phyloP scores from a whole-genome alignment of 2,113 vertebrate species.

The Taurulus bubalis region DNA sequence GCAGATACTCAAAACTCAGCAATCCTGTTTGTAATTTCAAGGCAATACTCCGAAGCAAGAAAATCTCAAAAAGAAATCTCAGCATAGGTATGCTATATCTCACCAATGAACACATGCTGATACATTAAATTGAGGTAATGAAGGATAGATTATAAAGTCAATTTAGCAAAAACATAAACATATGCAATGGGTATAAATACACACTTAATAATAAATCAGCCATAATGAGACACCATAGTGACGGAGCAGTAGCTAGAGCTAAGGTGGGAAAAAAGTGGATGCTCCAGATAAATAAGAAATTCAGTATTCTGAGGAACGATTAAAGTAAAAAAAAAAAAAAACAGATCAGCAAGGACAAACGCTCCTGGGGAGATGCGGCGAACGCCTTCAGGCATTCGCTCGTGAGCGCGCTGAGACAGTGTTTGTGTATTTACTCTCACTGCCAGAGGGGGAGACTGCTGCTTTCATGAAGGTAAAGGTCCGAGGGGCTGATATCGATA shows the following conservation, averaged over 20 bases:
- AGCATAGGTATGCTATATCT: slow-evolving; percentile 10
- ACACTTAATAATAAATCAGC: neutral
- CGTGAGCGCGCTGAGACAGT: neutral
- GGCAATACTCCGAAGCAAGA: slow-evolving; percentile 28
- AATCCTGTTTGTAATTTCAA: slow-evolving; percentile 57
- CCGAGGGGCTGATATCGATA: slow-evolving; percentile 1
- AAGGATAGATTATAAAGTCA: neutral
- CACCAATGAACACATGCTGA: slow-evolving; percentile 3
- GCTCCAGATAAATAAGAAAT: neutral
- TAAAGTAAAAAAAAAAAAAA: neutral
- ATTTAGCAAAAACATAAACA: neutral
- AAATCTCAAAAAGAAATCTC: slow-evolving; percentile 35
- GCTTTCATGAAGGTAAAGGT: neutral
- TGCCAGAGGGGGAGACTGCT: neutral
- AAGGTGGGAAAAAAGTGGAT: neutral
- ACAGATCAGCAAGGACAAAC: neutral
- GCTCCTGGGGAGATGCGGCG: neutral
- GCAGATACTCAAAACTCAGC: slow-evolving; percentile 57
- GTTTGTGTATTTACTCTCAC: neutral
- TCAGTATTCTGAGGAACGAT: neutral
- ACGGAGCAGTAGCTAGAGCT: neutral
- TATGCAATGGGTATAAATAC: neutral
- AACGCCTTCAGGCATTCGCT: neutral
- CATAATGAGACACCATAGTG: neutral
- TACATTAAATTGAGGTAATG: neutral